Evolutionary conservation across 92 coral and sea anemone genomes (phyloP).

Genomic region (Montipora capitata): DNA sequence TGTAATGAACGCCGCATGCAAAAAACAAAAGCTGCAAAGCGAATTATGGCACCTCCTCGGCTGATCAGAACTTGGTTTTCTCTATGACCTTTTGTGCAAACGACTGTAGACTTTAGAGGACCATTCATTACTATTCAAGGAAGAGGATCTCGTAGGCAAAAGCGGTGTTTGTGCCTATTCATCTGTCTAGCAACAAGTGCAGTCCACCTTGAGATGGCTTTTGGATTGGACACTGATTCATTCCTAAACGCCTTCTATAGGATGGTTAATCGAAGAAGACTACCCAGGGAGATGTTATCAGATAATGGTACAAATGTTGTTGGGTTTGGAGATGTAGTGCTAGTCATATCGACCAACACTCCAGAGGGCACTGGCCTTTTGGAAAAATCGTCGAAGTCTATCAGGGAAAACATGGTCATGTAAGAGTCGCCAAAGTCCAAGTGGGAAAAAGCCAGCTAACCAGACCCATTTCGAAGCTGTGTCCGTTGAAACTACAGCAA

Average conservation of each 20-base stretch:
- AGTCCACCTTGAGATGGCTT: not conserved
- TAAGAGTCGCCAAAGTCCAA: too few relatives aligned
- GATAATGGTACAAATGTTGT: not conserved
- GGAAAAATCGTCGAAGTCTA: too few relatives aligned
- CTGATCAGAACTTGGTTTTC: not conserved
- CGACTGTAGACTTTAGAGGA: slow-evolving; percentile 47
- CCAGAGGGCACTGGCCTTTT: too few relatives aligned
- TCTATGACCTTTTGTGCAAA: slow-evolving; percentile 30
- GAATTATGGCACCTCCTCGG: slow-evolving; percentile 80
- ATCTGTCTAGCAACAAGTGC: not conserved
- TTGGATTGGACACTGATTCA: not conserved
- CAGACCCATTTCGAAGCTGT: too few relatives aligned
- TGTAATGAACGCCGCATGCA: slow-evolving; percentile 47
- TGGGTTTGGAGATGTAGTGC: not conserved
- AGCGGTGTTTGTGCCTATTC: not conserved
- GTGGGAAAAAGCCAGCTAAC: too few relatives aligned
- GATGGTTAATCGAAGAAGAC: not conserved
- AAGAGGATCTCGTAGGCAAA: not conserved
- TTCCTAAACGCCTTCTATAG: not conserved
- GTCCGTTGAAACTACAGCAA: too few relatives aligned
- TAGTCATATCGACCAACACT: too few relatives aligned
- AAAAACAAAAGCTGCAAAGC: slow-evolving; percentile 58
- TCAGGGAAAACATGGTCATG: too few relatives aligned
- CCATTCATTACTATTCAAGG: slow-evolving; percentile 59
- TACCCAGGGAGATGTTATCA: not conserved